Percentiles rank a stretch among this genome's conserved stretches.
Conservation (phyloP, 2,113 vertebrate genomes). For the Casuarius casuarius region DNA sequence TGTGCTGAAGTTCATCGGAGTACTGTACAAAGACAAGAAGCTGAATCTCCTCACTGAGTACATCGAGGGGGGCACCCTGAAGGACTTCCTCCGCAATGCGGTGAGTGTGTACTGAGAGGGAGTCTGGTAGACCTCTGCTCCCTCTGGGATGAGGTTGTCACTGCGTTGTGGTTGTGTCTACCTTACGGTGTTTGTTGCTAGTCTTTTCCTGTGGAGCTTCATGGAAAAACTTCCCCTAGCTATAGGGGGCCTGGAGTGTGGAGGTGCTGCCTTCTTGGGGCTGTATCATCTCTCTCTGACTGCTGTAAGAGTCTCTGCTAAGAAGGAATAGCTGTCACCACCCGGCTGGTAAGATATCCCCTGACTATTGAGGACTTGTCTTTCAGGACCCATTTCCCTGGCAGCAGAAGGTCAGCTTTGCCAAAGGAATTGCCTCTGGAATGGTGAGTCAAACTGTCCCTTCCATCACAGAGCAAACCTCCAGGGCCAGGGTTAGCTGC, state of each 20-base stretch:
- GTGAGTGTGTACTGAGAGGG: conserved; percentile 72
- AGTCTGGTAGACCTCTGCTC: neutral
- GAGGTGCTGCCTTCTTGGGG: neutral
- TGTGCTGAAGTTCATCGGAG: conserved; percentile 95
- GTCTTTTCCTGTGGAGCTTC: neutral
- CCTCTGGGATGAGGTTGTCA: neutral
- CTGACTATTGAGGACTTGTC: neutral
- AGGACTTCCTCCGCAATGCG: conserved; percentile 91
- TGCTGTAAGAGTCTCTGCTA: neutral
- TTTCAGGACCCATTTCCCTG: conserved; percentile 90
- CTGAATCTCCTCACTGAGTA: conserved; percentile 95
- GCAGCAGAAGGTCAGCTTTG: conserved; percentile 94
- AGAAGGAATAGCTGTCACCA: neutral
- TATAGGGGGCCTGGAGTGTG: neutral
- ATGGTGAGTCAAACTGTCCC: conserved; percentile 84
- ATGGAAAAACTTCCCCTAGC: neutral
- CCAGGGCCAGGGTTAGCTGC: neutral
- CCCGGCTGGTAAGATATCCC: neutral
- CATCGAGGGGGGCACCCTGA: conserved; percentile 95
- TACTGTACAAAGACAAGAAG: conserved; percentile 96
- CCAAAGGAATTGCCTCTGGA: conserved; percentile 92
- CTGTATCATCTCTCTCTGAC: neutral
- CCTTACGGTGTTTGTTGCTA: neutral
- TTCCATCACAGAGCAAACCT: neutral
- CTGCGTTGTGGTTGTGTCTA: neutral